Base-by-base conservation (phyloP, 1,140 invertebrate genomes). In the Bombus waltoni region DNA sequence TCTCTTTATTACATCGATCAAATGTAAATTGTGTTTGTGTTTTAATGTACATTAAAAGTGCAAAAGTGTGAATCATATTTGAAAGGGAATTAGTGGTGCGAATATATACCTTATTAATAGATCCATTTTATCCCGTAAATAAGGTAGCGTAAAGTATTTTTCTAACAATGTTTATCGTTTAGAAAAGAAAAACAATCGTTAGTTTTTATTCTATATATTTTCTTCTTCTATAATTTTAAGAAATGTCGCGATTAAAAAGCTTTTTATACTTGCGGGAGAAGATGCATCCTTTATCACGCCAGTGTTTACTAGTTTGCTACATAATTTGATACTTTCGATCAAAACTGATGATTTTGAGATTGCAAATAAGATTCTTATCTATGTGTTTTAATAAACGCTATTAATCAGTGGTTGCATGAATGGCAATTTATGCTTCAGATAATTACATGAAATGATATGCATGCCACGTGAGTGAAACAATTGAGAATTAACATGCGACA, bases 101-200 rank as follows among this genome's bases (percentile, higher is more conserved):
- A 70, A 25, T 57, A 28, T n/a, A 72, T 38, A 53, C 11, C 3
- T 57, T 57, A 53, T 6, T 15, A 15, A 38, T n/a, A 35, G 32
- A 35, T 83, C 32, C 25, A 40, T 8, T 70, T 78, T 38, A 13
- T 65, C 13, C 35, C 35, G 71, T 65, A n/a, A 74, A 35, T 28
- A 82, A 82, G 57, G 80, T 82, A 82, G 9, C 28, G 38, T n/a
- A 15, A 71, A 62, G 22, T 57, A 59, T 42, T 15, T 59, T 3
- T 35, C 6, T 72, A 59, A 10, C 35, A n/a, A 40, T 15, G 15
- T 40, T 71, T 35, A 47, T 74, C 42, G 15, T 44, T 44, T 15
- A 15, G 25, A 42, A n/a, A 70, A 70, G n/a, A 32, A 44, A 73
- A 44, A 73, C 15, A 32, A 35, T 53, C 25, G 5, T 70, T 38